phyloP scores from a whole-genome alignment of 2,888 invertebrate genomes.

The Ceratothoa steindachneri region DNA sequence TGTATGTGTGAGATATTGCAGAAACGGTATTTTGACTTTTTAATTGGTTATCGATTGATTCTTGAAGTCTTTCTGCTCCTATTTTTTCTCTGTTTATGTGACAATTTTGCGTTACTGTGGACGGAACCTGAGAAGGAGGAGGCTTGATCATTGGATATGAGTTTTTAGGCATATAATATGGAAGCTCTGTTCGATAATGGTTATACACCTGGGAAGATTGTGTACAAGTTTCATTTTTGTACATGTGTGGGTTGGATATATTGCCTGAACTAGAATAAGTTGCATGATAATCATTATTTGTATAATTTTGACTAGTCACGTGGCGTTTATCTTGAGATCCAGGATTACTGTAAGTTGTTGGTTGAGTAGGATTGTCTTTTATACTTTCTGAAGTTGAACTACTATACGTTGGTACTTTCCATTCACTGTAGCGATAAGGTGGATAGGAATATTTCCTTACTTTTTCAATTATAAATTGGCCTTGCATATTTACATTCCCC shows the following conservation, averaged over 20 bases:
- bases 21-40: neutral
- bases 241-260: no score
- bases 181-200: no score
- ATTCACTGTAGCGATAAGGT: neutral
- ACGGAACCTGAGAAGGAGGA: no score
- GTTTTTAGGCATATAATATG: no score
- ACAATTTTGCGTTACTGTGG: no score
- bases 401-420: slow-evolving; percentile 4
- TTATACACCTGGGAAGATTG: no score
- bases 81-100: no score
- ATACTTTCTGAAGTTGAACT: neutral
- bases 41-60: neutral
- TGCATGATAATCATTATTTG: neutral
- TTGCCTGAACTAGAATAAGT: no score
- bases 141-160: no score
- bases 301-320: neutral
- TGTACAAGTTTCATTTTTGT: no score
- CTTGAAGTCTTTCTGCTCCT: neutral
- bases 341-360: neutral
- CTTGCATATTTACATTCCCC: neutral
- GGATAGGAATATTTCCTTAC: neutral
- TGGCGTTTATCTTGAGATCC: neutral
- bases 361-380: neutral
- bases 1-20: neutral
- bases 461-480: neutral